Conservation (phyloP, 2,888 invertebrate genomes). For the Phalera bucephala region DNA sequence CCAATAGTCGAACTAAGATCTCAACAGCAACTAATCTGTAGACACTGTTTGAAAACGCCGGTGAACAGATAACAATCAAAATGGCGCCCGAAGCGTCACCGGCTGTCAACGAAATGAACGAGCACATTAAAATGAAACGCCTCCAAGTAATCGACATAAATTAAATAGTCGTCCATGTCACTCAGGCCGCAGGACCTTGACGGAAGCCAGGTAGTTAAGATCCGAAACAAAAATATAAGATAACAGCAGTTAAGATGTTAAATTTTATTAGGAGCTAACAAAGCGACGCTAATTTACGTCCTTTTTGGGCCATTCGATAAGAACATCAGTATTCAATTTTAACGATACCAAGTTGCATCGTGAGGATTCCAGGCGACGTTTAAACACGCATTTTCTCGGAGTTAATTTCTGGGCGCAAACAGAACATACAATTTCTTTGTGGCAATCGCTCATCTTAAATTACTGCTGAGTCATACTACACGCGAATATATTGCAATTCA, state of each 20-base stretch:
- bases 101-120: slow-evolving; percentile 71
- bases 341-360: slow-evolving; percentile 18
- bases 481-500: slow-evolving; percentile 52
- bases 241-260: slow-evolving; percentile 77
- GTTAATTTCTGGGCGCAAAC: slow-evolving; percentile 19
- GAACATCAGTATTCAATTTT: slow-evolving; percentile 32
- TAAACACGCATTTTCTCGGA: slow-evolving; percentile 15
- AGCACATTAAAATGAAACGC: slow-evolving; percentile 75
- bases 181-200: slow-evolving; percentile 68
- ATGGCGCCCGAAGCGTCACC: slow-evolving; percentile 76
- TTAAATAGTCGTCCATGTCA: slow-evolving; percentile 77
- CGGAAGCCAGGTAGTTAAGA: slow-evolving; percentile 82
- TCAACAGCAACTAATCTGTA: slow-evolving; percentile 51
- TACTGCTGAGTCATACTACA: slow-evolving; percentile 41
- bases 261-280: slow-evolving; percentile 77
- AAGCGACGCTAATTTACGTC: slow-evolving; percentile 75
- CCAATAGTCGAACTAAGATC: slow-evolving; percentile 18
- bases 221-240: slow-evolving; percentile 76
- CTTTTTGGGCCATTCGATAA: slow-evolving; percentile 49
- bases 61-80: slow-evolving; percentile 69
- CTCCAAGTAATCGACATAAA: slow-evolving; percentile 74
- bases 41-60: slow-evolving; percentile 44
- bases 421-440: slow-evolving; percentile 28
- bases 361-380: slow-evolving; percentile 15
- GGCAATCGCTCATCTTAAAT: slow-evolving; percentile 44